Evolutionary conservation across 2,797 vertebrate genomes (phyloP).

Genomic region (Geotrypetes seraphini): DNA sequence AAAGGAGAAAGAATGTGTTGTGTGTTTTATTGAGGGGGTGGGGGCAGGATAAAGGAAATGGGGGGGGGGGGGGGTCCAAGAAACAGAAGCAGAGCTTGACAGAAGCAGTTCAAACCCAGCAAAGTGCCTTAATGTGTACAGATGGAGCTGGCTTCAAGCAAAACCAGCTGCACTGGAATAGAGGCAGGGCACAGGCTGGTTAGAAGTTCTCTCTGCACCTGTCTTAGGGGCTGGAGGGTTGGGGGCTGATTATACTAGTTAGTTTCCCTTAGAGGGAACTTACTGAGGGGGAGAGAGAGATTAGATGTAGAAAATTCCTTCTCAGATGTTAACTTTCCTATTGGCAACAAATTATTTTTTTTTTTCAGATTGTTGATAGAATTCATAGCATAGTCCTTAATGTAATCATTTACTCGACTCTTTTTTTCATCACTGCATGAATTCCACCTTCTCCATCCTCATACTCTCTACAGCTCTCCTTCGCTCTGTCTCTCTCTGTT

Average conservation of each 20-base stretch:
- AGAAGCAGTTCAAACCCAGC: conserved; percentile 29
- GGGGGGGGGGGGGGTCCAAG: conserved; percentile 6
- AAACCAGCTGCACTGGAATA: conserved; percentile 30
- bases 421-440: no score
- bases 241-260: not conserved
- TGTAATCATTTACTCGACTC: no score
- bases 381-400: no score
- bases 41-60: not conserved
- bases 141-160: conserved; percentile 33
- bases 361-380: no score
- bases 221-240: no score
- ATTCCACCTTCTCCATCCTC: no score
- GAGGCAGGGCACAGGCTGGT: not conserved
- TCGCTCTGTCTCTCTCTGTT: no score
- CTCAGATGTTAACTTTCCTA: not conserved
- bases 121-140: conserved; percentile 24
- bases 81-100: conserved; percentile 25
- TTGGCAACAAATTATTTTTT: not conserved
- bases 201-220: no score
- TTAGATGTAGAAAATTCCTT: not conserved
- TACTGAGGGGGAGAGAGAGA: not conserved
- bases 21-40: no score
- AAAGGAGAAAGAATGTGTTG: no score
- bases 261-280: not conserved
- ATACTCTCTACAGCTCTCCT: no score